A percentile compares a stretch with the other conserved stretches of the same genome.
Evolutionary conservation across 2,888 invertebrate species (phyloP).

Genomic region (Lasioglossum morio): DNA sequence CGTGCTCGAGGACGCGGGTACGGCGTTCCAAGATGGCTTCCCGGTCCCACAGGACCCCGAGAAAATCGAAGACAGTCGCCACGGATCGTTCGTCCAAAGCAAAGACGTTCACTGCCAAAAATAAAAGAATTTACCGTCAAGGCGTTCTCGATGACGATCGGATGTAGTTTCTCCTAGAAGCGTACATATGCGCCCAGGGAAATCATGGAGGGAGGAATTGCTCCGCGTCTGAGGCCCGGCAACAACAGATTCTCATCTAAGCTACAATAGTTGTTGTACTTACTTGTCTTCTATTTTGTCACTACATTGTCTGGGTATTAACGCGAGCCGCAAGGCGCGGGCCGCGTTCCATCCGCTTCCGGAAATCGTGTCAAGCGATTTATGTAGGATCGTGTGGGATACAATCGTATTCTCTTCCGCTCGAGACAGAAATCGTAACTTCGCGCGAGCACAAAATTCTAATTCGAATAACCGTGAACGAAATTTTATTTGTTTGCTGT

Average conservation of each 20-base stretch:
- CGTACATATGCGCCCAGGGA: not conserved
- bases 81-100: conserved; percentile 36
- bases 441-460: not conserved
- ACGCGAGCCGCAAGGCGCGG: conserved; percentile 62
- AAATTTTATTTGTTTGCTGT: not conserved
- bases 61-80: not conserved
- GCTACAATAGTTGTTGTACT: conserved; percentile 84
- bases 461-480: not conserved
- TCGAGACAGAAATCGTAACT: not conserved
- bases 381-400: too few relatives aligned
- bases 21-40: not conserved
- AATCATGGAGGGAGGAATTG: conserved; percentile 13
- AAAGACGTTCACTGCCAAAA: conserved; percentile 69
- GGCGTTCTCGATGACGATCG: conserved; percentile 23
- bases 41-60: not conserved
- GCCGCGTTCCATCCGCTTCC: conserved; percentile 59
- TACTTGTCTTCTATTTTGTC: conserved; percentile 82
- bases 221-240: conserved; percentile 79
- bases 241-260: conserved; percentile 82
- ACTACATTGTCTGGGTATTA: conserved; percentile 71
- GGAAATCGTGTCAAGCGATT: not conserved
- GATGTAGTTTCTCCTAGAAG: not conserved
- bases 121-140: conserved; percentile 35
- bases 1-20: not conserved
- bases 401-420: not conserved